These are phyloP conservation scores for Apostichopus parvimensis DNA, from an alignment of 35 echinoderm and acorn worm species.

Conservation along the genomic window DNA sequence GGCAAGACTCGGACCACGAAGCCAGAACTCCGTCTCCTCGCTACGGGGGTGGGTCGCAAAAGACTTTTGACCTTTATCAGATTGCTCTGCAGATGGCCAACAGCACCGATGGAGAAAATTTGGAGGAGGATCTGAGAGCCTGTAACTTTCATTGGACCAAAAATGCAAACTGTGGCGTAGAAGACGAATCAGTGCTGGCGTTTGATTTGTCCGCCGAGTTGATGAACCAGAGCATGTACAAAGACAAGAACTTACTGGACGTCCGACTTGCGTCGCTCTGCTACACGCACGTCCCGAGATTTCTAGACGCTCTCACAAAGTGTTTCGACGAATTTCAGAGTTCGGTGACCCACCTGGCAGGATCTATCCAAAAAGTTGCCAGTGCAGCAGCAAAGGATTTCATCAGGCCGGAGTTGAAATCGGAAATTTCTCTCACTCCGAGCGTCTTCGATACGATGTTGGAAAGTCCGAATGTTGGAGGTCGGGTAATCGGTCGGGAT, in stretches of 20 bases:
- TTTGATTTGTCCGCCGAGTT: not conserved
- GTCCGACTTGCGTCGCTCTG: slow-evolving; percentile 76
- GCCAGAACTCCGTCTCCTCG: not conserved
- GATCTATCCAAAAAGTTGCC: slow-evolving; percentile 89
- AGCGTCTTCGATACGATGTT: slow-evolving; percentile 58
- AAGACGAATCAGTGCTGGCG: not conserved
- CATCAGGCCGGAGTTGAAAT: slow-evolving; percentile 54
- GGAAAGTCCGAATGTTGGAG: slow-evolving; percentile 46
- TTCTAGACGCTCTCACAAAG: slow-evolving; percentile 73
- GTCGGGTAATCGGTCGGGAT: not conserved
- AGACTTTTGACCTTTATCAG: slow-evolving; percentile 23
- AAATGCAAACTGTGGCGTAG: not conserved
- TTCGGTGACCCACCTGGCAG: slow-evolving; percentile 68
- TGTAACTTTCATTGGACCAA: slow-evolving; percentile 45
- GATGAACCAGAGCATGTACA: not conserved
- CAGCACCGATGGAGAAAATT: not conserved
- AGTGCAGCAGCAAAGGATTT: slow-evolving; percentile 89
- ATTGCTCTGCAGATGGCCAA: slow-evolving; percentile 37
- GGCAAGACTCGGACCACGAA: slow-evolving; percentile 63
- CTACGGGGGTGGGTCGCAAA: not conserved
- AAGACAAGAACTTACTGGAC: slow-evolving; percentile 52
- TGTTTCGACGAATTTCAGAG: slow-evolving; percentile 92
- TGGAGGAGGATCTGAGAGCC: slow-evolving; percentile 29
- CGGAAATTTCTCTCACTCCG: slow-evolving; percentile 10
- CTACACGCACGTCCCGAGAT: slow-evolving; percentile 91